Conservation (phyloP, 2,113 vertebrate genomes). For the Mellivora capensis region DNA sequence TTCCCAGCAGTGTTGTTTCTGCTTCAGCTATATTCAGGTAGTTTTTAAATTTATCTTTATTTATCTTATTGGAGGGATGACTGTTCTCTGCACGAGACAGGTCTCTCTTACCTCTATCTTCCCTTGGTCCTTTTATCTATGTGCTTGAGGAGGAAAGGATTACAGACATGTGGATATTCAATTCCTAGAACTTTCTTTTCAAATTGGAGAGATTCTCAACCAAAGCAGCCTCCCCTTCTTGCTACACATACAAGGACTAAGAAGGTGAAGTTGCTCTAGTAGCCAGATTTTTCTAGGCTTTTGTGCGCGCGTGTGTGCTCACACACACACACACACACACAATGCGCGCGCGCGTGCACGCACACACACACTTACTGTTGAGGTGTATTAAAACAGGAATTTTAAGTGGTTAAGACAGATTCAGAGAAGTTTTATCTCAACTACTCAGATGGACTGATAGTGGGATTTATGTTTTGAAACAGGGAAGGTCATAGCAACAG, state of each 20-base stretch:
- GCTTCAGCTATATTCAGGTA: background rate
- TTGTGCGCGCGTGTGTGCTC: background rate
- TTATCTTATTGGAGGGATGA: background rate
- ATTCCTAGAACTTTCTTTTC: background rate
- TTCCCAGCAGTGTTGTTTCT: background rate
- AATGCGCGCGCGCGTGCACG: too few species aligned
- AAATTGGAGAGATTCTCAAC: background rate
- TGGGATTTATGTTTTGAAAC: background rate
- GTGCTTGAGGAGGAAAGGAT: background rate
- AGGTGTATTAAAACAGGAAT: background rate
- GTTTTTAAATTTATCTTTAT: background rate
- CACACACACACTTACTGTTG: background rate
- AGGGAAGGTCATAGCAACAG: background rate
- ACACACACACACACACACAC: background rate
- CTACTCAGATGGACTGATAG: background rate
- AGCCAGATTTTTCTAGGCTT: background rate
- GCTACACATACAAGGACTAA: background rate
- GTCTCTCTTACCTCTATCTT: background rate
- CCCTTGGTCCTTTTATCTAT: background rate
- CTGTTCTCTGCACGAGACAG: background rate
- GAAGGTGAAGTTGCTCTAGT: background rate
- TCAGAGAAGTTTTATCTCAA: background rate
- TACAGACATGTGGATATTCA: background rate
- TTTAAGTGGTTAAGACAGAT: background rate
- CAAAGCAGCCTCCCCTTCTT: background rate